Base-by-base conservation (phyloP, 2,797 vertebrate species). In the Emydoidea blandingii region DNA sequence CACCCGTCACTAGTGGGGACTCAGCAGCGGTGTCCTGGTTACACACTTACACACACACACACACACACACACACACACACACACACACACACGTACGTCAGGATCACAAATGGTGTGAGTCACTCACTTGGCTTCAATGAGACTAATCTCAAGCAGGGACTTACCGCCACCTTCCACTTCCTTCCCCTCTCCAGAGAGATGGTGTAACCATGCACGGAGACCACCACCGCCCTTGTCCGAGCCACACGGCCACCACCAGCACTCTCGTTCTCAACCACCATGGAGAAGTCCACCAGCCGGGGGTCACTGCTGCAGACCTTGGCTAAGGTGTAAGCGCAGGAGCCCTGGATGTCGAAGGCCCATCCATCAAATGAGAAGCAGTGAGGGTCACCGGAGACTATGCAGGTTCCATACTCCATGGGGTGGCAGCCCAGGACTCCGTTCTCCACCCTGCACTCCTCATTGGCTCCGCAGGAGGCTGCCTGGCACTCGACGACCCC, bases 261-360 rank as follows among this genome's bases (percentile, higher is more conserved):
- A 90, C 98, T 93, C 65, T 98, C 98, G 3, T 99, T 99, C 94
- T 97, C 95, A 14, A 99, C 98, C 0, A 97, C 98, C 89, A 99
- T 98, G 0, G 97, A 98, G 94, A 99, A 99, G 3, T 97, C 96
- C 68, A 96, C 97, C 0, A 97, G 90, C 8, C 94, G 98, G 0
- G 87, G 1, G 4, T 97, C 89, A 27, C 74, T 52, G 2, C 85
- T 79, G 83, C 97, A 98, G 79, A 98, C 76, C 0, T 68, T 80
- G 2, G 94, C 94, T 65, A 98, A 91, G 37, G 93, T 84, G 90
- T 98, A 99, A 56, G 97, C 96, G 11, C 98, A 98, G 80, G 98
- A 91, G 34, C 98, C 98, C 47, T 97, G 95, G 89, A 98, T 97
- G 89, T 98, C 94, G 81, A 98, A 98, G 12, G 6, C 85, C 18